Percentiles rank a stretch among this genome's conserved stretches.
These are phyloP conservation scores for Bubo blakistoni DNA, from an alignment of 2,113 vertebrate genomes.

Conservation along the genomic window DNA sequence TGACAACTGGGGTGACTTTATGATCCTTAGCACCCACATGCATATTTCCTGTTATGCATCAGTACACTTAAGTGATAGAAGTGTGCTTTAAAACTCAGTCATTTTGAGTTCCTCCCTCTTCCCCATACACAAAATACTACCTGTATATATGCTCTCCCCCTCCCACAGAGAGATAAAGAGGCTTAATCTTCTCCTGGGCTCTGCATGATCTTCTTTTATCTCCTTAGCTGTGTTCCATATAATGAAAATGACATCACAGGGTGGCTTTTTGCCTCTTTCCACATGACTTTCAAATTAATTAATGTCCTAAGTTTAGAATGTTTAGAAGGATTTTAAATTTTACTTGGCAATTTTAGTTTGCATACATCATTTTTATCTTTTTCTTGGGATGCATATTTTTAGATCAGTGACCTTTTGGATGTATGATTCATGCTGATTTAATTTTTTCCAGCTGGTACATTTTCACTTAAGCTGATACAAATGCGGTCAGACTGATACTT, in stretches of 20 bases:
- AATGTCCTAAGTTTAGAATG: conserved; percentile 34
- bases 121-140: background rate
- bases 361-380: conserved; percentile 45
- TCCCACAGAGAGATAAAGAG: conserved; percentile 21
- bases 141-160: background rate
- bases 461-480: conserved; percentile 63
- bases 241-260: conserved; percentile 21
- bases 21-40: background rate
- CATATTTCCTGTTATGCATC: background rate
- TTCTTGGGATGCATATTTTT: conserved; percentile 69
- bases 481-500: conserved; percentile 43
- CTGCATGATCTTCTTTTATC: conserved; percentile 64
- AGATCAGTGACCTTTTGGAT: conserved; percentile 69
- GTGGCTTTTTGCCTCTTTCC: conserved; percentile 23
- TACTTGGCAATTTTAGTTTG: conserved; percentile 32
- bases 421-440: conserved; percentile 69
- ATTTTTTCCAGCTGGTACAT: conserved; percentile 65
- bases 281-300: conserved; percentile 64
- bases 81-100: background rate
- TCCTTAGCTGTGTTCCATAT: conserved; percentile 10
- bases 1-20: background rate
- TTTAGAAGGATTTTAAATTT: conserved; percentile 48
- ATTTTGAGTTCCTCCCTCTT: background rate
- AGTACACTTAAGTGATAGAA: background rate
- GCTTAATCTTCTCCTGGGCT: conserved; percentile 50